Evolutionary conservation across 2,113 vertebrate genomes (phyloP), one percentile per base, ranked within the genome.

Genomic region (Tupaia tana): DNA sequence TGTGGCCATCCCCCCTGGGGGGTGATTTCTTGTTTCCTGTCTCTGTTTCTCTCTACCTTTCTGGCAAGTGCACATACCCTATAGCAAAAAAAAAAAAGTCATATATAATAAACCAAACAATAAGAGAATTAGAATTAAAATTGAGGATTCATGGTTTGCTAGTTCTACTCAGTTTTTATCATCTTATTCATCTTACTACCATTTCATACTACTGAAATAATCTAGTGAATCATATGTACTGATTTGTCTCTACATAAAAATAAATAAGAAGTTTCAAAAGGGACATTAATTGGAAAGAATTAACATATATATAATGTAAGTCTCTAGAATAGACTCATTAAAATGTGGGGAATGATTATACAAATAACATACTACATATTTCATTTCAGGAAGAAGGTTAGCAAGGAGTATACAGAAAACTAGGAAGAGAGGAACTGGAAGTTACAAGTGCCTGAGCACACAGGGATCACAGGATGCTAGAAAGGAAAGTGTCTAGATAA

Each of bases 191-290:
- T 52, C 10, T 86, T 80, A 54, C 27, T 59, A 25, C 66, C 94
- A 86, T 54, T 83, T 86, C 69, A 61, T 81, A 56, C 66, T 93
- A 93, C 27, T 78, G 24, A 75, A 61, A 73, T 71, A n/a, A 52
- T 34, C 56, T 69, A 79, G 3, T 70, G 6, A 91, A 64, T 70
- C 83, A 79, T 56, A 43, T 64, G 13, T 34, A 93, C 20, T 52
- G 59, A 58, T 52, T 69, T 86, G 19, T 61, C 70, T 70, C 63
- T 52, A 90, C n/a, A 74, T 31, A 88, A 83, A 89, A 89, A 27
- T 10, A 85, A 61, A 9, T 16, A 67, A 82, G 24, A 54, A 61
- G 61, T 69, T 71, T 66, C 56, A 25, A 64, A 6, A 91, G 54
- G 79, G 19, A 29, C 63, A 12, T 64, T 91, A 80, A 85, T 12